Base-by-base conservation (phyloP, 1,140 invertebrate species). In the Euwallacea fornicatus region DNA sequence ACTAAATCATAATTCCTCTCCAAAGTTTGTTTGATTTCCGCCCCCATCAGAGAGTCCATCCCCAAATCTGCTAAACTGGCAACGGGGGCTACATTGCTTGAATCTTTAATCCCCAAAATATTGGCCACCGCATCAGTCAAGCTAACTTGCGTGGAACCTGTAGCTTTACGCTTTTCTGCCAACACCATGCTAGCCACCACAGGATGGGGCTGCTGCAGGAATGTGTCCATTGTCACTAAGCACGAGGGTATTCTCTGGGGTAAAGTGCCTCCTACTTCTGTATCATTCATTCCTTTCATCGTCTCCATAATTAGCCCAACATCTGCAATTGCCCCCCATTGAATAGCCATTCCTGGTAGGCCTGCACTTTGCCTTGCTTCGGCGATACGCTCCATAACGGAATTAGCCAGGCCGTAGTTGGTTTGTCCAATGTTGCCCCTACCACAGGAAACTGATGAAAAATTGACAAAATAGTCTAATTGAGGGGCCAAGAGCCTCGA, bases 251-350 rank as follows among this genome's bases (percentile, higher is more conserved):
- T 96, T 58, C 93, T 86, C 83, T 99, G 97, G 4, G 96, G 96
- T 65, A 97, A 75, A 7, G 96, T 97, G 63, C 97, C 97, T 66
- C 94, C 93, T 64, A 98, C 88, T 64, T 94, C 93, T 0, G 89
- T 93, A n/a, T 97, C 93, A 79, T 96, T 95, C 69, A 70, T 64
- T 71, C 87, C 87, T 21, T 92, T 92, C 85, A 97, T 90, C 43
- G 88, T 92, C 72, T 97, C 94, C 70, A 93, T 79, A 63, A 98
- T 88, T 21, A 98, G 84, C 68, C 97, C 97, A 16, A 98, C 97
- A 82, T 99, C 97, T 72, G 95, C 97, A 77, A 99, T 94, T 53
- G 96, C 95, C 75, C 97, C 97, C 96, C 97, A 99, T 82, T 99
- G 97, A 73, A 99, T 94, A 33, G 96, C 94, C 13, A 97, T 83